Percentiles rank a stretch among this genome's conserved stretches.
phyloP scores from a whole-genome alignment of 2,888 invertebrate species.

The Morpho helenor region DNA sequence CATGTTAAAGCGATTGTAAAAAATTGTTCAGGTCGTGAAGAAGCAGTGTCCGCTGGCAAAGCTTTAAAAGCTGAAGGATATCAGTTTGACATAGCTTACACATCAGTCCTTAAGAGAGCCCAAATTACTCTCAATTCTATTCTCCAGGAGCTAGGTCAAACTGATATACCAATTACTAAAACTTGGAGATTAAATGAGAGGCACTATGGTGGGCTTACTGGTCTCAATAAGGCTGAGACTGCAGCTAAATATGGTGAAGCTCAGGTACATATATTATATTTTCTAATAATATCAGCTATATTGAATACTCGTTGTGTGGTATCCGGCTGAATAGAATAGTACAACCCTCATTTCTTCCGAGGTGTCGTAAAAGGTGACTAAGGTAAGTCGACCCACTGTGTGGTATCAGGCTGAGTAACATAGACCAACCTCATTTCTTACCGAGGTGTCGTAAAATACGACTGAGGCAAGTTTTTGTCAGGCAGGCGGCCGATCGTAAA shows the following conservation, averaged over 20 bases:
- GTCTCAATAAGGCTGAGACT: constrained; percentile 90
- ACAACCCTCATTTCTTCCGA: too few species aligned
- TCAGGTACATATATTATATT: constrained; percentile 71
- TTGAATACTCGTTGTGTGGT: too few species aligned
- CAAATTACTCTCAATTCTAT: constrained; percentile 85
- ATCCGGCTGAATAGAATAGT: too few species aligned
- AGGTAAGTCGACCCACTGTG: too few species aligned
- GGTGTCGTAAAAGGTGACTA: too few species aligned
- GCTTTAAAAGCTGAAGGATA: constrained; percentile 84
- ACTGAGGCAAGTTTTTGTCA: too few species aligned
- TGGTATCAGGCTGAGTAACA: too few species aligned
- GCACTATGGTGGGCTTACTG: constrained; percentile 92
- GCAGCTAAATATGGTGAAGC: constrained; percentile 92
- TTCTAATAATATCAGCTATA: too few species aligned
- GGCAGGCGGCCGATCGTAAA: too few species aligned
- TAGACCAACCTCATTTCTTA: too few species aligned
- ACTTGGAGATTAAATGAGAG: constrained; percentile 93
- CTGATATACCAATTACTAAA: constrained; percentile 82
- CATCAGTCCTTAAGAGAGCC: constrained; percentile 88
- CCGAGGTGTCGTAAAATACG: too few species aligned
- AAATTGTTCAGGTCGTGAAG: constrained; percentile 76
- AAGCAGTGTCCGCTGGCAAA: constrained; percentile 85
- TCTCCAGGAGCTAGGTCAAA: constrained; percentile 82
- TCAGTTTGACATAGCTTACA: constrained; percentile 88
- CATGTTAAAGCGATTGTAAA: too few species aligned